Percentiles rank a stretch among this genome's conserved stretches.
These are phyloP conservation scores for Acomys russatus DNA, from an alignment of 2,797 vertebrate genomes.

Conservation along the genomic window DNA sequence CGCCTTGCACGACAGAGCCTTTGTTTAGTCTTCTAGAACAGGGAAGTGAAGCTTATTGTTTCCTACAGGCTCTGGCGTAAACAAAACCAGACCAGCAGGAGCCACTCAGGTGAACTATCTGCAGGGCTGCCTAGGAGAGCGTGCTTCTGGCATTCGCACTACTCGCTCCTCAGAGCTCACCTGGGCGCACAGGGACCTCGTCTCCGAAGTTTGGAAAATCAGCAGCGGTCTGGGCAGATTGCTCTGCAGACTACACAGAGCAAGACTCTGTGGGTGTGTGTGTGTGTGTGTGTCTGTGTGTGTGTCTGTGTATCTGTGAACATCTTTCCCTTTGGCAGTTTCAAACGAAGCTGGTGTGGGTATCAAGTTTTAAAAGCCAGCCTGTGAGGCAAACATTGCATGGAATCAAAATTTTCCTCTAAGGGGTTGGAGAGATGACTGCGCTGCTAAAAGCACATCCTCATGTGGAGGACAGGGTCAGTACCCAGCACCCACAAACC, in stretches of 20 bases:
- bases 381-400: not conserved
- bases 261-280: not conserved
- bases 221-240: not conserved
- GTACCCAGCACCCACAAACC: not conserved
- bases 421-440: not conserved
- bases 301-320: not conserved
- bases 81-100: not conserved
- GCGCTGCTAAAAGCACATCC: not conserved
- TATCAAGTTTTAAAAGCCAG: conserved; percentile 37
- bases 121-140: not conserved
- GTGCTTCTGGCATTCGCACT: not conserved
- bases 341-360: not conserved
- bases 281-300: not conserved
- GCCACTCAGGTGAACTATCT: not conserved
- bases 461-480: not conserved
- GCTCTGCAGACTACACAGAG: not conserved
- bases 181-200: not conserved
- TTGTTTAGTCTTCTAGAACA: conserved; percentile 47
- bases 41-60: conserved; percentile 52
- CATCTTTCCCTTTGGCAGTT: not conserved
- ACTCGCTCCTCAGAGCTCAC: not conserved
- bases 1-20: conserved; percentile 13
- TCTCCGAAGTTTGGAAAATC: conserved; percentile 7
- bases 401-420: not conserved
- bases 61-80: not conserved